These are phyloP conservation scores for Andricus curvator DNA, from an alignment of 2,888 invertebrate genomes.

Conservation along the genomic window DNA sequence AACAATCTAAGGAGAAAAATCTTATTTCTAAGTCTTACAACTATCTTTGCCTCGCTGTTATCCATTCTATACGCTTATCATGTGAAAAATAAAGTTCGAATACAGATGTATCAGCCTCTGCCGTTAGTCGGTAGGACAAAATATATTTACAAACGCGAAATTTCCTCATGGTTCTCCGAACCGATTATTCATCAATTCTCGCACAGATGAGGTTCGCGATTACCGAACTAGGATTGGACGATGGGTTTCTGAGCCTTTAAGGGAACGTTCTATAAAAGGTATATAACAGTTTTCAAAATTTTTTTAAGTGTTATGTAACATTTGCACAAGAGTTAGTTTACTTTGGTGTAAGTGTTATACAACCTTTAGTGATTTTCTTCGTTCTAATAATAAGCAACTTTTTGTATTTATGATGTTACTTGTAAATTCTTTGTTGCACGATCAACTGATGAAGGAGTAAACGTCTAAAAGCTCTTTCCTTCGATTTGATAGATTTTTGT, in stretches of 20 bases:
- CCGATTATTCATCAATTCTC: background rate
- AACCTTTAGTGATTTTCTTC: background rate
- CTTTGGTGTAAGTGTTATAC: background rate
- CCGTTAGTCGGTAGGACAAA: background rate
- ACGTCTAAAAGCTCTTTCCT: background rate
- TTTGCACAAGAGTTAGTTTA: background rate
- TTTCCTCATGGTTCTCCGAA: background rate
- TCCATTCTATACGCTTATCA: slow-evolving; percentile 35
- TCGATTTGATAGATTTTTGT: background rate
- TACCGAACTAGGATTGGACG: background rate
- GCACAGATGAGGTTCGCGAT: background rate
- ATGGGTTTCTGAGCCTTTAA: background rate
- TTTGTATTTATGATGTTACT: background rate
- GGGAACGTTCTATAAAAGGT: background rate
- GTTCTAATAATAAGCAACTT: background rate
- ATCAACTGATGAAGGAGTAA: background rate
- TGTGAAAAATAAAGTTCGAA: slow-evolving; percentile 66
- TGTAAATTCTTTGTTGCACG: background rate
- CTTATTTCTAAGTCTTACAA: background rate
- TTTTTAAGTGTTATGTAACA: background rate
- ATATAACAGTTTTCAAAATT: background rate
- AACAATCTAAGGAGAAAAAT: slow-evolving; percentile 48
- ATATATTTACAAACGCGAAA: slow-evolving; percentile 24
- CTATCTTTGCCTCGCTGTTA: background rate
- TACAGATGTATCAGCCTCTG: background rate